Base-by-base conservation (phyloP, 2,888 invertebrate species). In the Tachina fera region DNA sequence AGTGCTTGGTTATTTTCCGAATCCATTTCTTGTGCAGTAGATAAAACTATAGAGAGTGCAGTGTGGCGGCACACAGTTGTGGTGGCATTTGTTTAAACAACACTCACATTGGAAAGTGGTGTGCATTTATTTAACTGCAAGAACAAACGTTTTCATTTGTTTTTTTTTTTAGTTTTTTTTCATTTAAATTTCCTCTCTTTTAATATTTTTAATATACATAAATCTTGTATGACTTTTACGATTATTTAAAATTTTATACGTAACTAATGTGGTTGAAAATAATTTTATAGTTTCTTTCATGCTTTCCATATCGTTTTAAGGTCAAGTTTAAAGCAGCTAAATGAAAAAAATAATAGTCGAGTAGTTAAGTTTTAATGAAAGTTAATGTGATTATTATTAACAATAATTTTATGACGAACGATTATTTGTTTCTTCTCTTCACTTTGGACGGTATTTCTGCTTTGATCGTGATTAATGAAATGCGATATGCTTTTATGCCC, bases 351-450 rank as follows among this genome's bases (percentile, higher is more conserved):
- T 47, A 63, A 14, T 19, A 9, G 49, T 41, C 10, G 49, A 61
- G 68, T 63, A 63, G 65, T 74, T 75, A 61, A 53, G 49, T 61
- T 79, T 72, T 68, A 80, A 82, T 83, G 76, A 76, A 81, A 79
- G 45, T 79, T 71, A 83, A 85, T 82, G 31, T 61, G 70, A 63
- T 85, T 70, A 81, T 81, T 70, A 86, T 60, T 74, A 71, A 78
- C 56, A 78, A 78, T 75, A 74, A 63, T 78, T 78, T 79, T 75
- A 79, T 61, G 71, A 67, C 31, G 31, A 31, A 31, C 31, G 67
- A 1, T 58, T 78, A 68, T 51, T 49, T 63, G 2, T 49, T 63
- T 19, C 3, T 70, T 11, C 13, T 53, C 4, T 53, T 10, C 11
- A 39, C 45, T 63, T 47, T 56, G 14, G 19, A 71, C 71, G 68